These are phyloP conservation scores for Rhinogobius similis DNA, from an alignment of 2,113 vertebrate genomes.

Conservation along the genomic window DNA sequence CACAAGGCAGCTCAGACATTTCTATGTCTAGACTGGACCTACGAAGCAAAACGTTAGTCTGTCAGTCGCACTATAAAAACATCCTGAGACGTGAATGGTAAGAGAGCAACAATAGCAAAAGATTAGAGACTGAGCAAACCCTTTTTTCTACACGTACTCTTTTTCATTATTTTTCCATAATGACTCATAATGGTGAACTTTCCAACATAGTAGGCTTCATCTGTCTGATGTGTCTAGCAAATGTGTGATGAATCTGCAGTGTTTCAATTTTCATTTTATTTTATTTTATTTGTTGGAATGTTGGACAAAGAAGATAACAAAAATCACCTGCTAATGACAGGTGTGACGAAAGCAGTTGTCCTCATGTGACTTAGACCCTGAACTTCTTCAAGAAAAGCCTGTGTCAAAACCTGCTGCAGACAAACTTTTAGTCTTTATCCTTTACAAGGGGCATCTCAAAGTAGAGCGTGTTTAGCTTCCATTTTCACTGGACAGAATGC, in stretches of 20 bases:
- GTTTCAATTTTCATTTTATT: not conserved
- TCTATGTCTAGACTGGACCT: not conserved
- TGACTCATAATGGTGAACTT: not conserved
- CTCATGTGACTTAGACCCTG: not conserved
- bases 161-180: not conserved
- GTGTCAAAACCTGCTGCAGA: not conserved
- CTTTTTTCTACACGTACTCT: not conserved
- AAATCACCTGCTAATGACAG: not conserved
- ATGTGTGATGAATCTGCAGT: not conserved
- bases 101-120: not conserved
- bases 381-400: not conserved
- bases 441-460: not conserved
- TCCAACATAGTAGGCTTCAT: not conserved
- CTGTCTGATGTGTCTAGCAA: not conserved
- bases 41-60: not conserved
- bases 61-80: not conserved
- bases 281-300: not conserved
- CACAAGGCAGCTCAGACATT: not conserved
- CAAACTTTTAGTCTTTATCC: not conserved
- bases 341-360: not conserved
- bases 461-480: not conserved
- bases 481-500: too few species aligned
- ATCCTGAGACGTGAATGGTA: conserved; percentile 13
- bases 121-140: not conserved
- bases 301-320: not conserved